These are phyloP conservation scores for Agrochola lota DNA, from an alignment of 2,888 invertebrate species.

Conservation along the genomic window DNA sequence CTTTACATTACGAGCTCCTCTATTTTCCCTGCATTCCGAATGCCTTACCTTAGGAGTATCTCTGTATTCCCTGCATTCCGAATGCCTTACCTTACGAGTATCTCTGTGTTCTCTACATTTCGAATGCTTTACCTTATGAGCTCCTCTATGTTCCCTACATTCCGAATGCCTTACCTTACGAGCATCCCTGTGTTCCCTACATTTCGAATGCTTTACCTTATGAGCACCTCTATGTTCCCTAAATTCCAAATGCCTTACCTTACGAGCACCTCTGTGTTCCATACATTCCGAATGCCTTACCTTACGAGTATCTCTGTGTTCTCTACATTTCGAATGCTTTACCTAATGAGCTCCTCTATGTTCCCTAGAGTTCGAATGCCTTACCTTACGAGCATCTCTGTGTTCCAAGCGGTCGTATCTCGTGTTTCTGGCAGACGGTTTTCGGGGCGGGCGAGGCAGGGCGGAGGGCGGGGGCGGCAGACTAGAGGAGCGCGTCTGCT, in stretches of 20 bases:
- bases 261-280: background rate
- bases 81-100: background rate
- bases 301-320: background rate
- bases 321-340: background rate
- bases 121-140: constrained; percentile 78
- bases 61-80: background rate
- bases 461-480: constrained; percentile 93
- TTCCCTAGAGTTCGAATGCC: background rate
- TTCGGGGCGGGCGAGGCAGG: constrained; percentile 92
- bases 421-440: constrained; percentile 90
- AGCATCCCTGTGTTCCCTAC: background rate
- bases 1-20: background rate
- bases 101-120: background rate
- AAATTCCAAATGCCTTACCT: background rate
- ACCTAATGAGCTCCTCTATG: background rate
- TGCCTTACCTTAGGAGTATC: background rate
- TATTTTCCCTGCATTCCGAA: background rate
- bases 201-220: background rate
- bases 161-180: background rate
- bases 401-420: constrained; percentile 92
- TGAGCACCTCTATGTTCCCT: background rate
- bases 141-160: constrained; percentile 79
- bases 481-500: constrained; percentile 93
- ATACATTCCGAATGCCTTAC: background rate
- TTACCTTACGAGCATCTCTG: constrained; percentile 84